These are phyloP conservation scores for Neodontobutis hainanensis DNA, from an alignment of 2,113 vertebrate genomes.

Conservation along the genomic window DNA sequence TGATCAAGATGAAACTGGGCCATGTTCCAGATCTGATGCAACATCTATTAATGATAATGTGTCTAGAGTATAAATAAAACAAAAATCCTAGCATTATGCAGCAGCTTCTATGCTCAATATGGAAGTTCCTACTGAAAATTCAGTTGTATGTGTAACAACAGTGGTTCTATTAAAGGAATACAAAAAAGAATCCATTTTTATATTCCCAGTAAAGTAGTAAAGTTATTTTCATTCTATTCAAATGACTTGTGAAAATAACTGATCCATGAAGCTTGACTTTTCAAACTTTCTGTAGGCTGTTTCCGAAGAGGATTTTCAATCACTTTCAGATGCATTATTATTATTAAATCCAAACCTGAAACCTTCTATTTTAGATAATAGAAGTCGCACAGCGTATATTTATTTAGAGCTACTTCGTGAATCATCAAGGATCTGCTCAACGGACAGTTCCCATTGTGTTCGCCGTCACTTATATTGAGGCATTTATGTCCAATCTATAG, in stretches of 20 bases:
- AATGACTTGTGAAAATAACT: not conserved
- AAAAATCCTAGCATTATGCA: too few species aligned
- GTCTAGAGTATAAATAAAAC: too few species aligned
- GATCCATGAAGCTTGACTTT: not conserved
- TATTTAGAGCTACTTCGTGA: not conserved
- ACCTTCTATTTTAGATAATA: not conserved
- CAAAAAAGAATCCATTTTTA: too few species aligned
- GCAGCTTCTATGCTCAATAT: too few species aligned
- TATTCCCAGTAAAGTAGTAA: too few species aligned
- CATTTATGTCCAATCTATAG: constrained; percentile 26
- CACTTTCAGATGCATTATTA: not conserved
- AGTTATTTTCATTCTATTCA: too few species aligned
- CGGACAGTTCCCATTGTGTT: not conserved
- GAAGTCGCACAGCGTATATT: not conserved
- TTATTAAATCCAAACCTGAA: not conserved
- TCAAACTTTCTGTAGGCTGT: not conserved
- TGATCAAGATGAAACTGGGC: too few species aligned
- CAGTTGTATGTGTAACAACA: too few species aligned
- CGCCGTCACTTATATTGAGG: constrained; percentile 1
- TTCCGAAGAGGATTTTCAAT: not conserved
- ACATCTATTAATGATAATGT: too few species aligned
- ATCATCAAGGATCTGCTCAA: not conserved
- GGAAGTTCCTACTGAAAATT: too few species aligned
- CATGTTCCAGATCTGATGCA: too few species aligned
- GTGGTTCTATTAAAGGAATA: too few species aligned